Base-by-base conservation (phyloP, 23 tunicate genomes). In the Halocynthia aurantium region DNA sequence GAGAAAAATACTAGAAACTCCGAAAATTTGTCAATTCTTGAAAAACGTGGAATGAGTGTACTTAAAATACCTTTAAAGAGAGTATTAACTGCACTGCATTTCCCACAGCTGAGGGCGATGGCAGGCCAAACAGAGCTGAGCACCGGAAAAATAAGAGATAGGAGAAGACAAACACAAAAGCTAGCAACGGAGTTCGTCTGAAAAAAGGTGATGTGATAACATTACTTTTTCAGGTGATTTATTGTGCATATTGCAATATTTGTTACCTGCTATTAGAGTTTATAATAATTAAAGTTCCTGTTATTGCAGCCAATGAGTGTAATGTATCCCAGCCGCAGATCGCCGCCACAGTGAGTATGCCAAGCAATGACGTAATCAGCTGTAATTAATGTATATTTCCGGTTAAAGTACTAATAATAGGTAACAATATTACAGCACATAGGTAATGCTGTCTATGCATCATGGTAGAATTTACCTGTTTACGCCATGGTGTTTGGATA, bases 51-150 rank as follows among this genome's bases (percentile, higher is more conserved):
- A 31, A 31, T 31, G 1, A 4, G 44, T 31, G 44, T 31, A 31
- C 44, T 31, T 31, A 31, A 31, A 31, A 54, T 53, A 86, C 91
- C 77, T 90, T 90, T 20, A 90, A 65, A 15, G 97, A 84, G 20
- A 90, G 75, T 50, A 90, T 57, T 17, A 90, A 66, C 70, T 90
- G 97, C 15, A 90, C 80, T 11, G 90, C 97, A 76, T 90, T 90
- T 19, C 85, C 97, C 15, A 90, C 55, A 51, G 97, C 63, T 1
- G 87, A 81, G 57, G 86, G 81, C 31, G 62, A 61, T 6, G 86
- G 90, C 52, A 90, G 53, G 7, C 58, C 61, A 77, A 90, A 84
- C 31, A 72, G 63, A 19, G 90, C 52, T 7, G 86, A 76, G 77
- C 86, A 85, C 57, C 97, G 90, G 61, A 90, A 90, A 67, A 90